phyloP scores from a whole-genome alignment of 2,888 invertebrate species.

The Aproaerema taeniolella region DNA sequence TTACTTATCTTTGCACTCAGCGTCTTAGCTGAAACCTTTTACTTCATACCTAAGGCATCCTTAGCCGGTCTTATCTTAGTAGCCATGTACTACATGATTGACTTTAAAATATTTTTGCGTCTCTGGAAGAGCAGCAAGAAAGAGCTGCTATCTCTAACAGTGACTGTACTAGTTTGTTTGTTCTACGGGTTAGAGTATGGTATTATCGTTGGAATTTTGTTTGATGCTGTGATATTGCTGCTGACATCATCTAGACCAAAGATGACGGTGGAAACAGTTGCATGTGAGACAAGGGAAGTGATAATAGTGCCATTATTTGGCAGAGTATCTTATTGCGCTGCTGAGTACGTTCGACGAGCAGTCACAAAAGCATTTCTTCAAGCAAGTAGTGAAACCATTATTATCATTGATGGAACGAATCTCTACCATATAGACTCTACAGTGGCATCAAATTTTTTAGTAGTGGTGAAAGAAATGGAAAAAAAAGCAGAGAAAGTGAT shows the following conservation, averaged over 20 bases:
- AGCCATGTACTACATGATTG: slow-evolving; percentile 92
- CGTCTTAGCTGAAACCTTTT: slow-evolving; percentile 88
- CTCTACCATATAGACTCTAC: slow-evolving; percentile 54
- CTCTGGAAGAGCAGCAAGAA: slow-evolving; percentile 89
- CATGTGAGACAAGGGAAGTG: slow-evolving; percentile 23
- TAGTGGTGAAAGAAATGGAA: slow-evolving; percentile 48
- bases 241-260: slow-evolving; percentile 30
- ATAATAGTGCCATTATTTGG: slow-evolving; percentile 27
- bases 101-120: slow-evolving; percentile 76
- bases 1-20: slow-evolving; percentile 88
- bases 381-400: slow-evolving; percentile 26
- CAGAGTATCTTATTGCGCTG: slow-evolving; percentile 52
- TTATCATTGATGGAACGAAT: slow-evolving; percentile 50
- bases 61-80: slow-evolving; percentile 92
- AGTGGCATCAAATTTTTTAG: slow-evolving; percentile 52
- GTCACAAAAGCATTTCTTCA: slow-evolving; percentile 28
- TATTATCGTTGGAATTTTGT: slow-evolving; percentile 28
- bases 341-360: slow-evolving; percentile 47
- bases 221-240: slow-evolving; percentile 29
- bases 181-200: slow-evolving; percentile 57
- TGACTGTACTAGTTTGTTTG: slow-evolving; percentile 45
- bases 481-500: slow-evolving; percentile 37
- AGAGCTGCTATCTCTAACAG: slow-evolving; percentile 41
- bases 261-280: slow-evolving; percentile 1
- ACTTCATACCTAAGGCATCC: slow-evolving; percentile 91